Evolutionary conservation across 2,888 invertebrate genomes (phyloP).

Genomic region (Ectobius pallidus): DNA sequence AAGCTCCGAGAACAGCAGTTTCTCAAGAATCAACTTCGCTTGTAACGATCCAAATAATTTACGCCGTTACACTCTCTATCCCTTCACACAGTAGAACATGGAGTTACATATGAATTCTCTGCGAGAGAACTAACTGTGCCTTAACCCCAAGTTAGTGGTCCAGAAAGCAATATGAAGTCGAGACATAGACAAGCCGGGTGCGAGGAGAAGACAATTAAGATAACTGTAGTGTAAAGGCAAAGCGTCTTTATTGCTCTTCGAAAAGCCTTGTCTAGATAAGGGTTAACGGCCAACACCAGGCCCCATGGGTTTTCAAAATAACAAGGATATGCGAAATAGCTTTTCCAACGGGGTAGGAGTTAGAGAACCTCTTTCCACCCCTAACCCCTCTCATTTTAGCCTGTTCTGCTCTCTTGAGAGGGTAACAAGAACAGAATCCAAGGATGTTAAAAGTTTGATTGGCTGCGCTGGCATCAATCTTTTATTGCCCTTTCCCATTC

Average conservation of each 20-base stretch:
- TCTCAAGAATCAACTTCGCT: no score
- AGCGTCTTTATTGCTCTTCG: not conserved
- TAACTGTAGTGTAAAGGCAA: not conserved
- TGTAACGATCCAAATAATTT: no score
- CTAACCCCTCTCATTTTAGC: no score
- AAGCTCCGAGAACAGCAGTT: no score
- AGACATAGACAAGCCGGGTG: no score
- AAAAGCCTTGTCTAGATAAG: not conserved
- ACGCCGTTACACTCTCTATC: no score
- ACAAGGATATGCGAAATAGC: not conserved
- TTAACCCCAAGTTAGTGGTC: no score
- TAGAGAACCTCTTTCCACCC: not conserved
- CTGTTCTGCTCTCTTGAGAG: no score
- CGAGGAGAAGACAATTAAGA: not conserved
- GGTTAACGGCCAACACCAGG: not conserved
- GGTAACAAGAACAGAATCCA: not conserved
- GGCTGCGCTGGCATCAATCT: conserved; percentile 8
- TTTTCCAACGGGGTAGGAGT: not conserved
- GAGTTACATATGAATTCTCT: no score
- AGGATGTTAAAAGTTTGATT: conserved; percentile 24
- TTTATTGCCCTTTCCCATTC: not conserved
- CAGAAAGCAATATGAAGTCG: not conserved
- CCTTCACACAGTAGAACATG: no score
- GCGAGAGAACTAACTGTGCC: no score
- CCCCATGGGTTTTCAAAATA: not conserved